These are phyloP conservation scores for Pseudomyrmex gracilis DNA, from an alignment of 1,140 invertebrate genomes.

Conservation along the genomic window DNA sequence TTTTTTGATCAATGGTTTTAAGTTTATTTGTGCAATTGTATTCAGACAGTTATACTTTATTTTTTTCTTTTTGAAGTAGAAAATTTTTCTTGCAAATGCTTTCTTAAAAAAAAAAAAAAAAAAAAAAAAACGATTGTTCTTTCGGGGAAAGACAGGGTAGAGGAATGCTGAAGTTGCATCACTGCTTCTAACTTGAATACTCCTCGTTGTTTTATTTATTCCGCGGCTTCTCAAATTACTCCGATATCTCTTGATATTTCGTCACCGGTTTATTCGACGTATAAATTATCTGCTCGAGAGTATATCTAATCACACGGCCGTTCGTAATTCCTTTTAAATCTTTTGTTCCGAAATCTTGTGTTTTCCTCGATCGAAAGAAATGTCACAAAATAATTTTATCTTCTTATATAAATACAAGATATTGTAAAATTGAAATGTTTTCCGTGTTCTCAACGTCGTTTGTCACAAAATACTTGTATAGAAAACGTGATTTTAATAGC, in stretches of 20 bases:
- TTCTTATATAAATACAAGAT: too few species aligned
- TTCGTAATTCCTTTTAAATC: background rate
- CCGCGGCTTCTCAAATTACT: slow-evolving; percentile 25
- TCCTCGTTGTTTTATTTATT: slow-evolving; percentile 19
- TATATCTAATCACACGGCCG: background rate
- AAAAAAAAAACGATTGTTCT: background rate
- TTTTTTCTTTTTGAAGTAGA: too few species aligned
- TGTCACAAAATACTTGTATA: too few species aligned
- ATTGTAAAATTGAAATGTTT: too few species aligned
- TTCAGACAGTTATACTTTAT: too few species aligned
- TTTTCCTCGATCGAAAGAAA: too few species aligned
- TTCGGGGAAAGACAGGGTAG: background rate
- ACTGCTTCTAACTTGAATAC: slow-evolving; percentile 1
- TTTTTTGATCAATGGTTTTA: too few species aligned
- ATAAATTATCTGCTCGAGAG: background rate
- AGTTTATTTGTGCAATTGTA: too few species aligned
- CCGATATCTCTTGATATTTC: background rate
- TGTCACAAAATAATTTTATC: too few species aligned
- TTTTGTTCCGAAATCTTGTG: background rate
- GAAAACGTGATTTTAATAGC: too few species aligned
- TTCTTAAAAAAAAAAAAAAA: slow-evolving; percentile 7
- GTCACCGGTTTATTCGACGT: background rate
- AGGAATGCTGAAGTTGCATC: slow-evolving; percentile 36
- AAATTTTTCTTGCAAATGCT: background rate
- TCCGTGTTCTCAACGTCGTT: too few species aligned